Evolutionary conservation across 2,113 vertebrate genomes (phyloP).

Genomic region (Chamaea fasciata): DNA sequence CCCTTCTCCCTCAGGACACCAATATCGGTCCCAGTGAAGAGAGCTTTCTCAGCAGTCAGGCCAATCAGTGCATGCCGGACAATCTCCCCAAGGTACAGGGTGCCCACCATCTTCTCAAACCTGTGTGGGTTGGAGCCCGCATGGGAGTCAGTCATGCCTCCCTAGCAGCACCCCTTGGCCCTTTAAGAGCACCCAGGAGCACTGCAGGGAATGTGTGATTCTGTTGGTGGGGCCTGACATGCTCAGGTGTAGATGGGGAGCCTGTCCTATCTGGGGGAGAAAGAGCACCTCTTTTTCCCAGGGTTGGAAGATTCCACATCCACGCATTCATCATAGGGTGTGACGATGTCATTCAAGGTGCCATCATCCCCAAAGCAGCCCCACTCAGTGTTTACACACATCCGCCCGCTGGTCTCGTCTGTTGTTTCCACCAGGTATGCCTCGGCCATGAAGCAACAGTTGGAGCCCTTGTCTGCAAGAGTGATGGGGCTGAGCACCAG

Average conservation of each 20-base stretch:
- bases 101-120: slow-evolving; percentile 88
- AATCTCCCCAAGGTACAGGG: slow-evolving; percentile 81
- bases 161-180: background rate
- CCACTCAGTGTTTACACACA: slow-evolving; percentile 74
- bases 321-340: slow-evolving; percentile 69
- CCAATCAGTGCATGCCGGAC: slow-evolving; percentile 67
- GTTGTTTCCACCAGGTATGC: slow-evolving; percentile 11
- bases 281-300: background rate
- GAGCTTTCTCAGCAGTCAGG: slow-evolving; percentile 58
- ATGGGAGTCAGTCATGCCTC: background rate
- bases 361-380: slow-evolving; percentile 55
- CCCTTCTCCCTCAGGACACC: slow-evolving; percentile 33
- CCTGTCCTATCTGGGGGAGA: background rate
- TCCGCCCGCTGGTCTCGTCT: slow-evolving; percentile 41
- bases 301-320: slow-evolving; percentile 69
- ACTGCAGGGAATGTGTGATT: background rate
- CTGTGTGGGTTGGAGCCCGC: slow-evolving; percentile 25
- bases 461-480: slow-evolving; percentile 63
- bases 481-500: background rate
- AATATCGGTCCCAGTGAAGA: slow-evolving; percentile 64
- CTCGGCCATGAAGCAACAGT: slow-evolving; percentile 76
- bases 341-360: slow-evolving; percentile 63
- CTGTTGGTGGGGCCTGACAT: background rate
- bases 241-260: background rate
- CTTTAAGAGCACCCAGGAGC: background rate